Evolutionary conservation across 2,888 invertebrate genomes (phyloP).

Genomic region (Lasioglossum marginatum): DNA sequence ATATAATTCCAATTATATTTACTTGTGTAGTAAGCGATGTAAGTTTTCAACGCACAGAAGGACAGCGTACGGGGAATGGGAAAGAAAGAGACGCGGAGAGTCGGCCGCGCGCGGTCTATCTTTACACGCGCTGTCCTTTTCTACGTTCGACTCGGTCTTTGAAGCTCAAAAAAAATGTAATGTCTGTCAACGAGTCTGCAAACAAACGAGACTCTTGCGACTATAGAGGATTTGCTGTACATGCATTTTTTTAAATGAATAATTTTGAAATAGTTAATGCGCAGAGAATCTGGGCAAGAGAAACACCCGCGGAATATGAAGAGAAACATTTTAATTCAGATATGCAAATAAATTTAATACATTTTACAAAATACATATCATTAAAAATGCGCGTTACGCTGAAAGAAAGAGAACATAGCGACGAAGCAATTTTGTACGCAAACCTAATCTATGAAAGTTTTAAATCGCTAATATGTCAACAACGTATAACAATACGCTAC

Average conservation of each 20-base stretch:
- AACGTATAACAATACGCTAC: conserved; percentile 18
- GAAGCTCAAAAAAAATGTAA: too few species aligned
- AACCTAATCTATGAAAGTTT: conserved; percentile 31
- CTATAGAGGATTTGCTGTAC: too few species aligned
- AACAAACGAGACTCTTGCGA: too few species aligned
- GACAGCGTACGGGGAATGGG: too few species aligned
- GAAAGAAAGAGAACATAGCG: not conserved
- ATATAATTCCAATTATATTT: too few species aligned
- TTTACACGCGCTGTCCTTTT: too few species aligned
- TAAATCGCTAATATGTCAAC: conserved; percentile 12
- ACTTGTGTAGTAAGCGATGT: too few species aligned
- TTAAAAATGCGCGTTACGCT: conserved; percentile 17
- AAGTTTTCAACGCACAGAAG: too few species aligned
- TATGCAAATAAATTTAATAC: conserved; percentile 28
- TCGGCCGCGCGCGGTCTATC: too few species aligned
- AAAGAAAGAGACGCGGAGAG: too few species aligned
- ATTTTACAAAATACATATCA: conserved; percentile 29
- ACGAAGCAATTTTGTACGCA: conserved; percentile 30
- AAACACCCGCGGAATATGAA: not conserved
- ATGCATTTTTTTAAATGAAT: not conserved
- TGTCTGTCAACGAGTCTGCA: too few species aligned
- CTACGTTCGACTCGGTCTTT: too few species aligned
- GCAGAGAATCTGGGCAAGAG: not conserved
- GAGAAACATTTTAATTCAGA: not conserved
- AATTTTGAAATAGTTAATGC: not conserved